Evolutionary conservation across 1,140 invertebrate species (phyloP).

Genomic region (Drosophila littoralis): DNA sequence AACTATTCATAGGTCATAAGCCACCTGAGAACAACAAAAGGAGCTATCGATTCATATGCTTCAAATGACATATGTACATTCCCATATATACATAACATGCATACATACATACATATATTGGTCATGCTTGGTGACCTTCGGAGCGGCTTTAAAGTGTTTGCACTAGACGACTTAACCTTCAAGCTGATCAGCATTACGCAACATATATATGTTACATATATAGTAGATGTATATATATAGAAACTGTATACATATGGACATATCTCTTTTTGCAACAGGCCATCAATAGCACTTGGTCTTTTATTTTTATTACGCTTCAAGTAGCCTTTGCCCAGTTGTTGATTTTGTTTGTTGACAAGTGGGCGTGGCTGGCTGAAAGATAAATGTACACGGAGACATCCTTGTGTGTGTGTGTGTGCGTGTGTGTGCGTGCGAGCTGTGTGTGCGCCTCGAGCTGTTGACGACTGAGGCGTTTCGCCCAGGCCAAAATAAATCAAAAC

Average conservation of each 20-base stretch:
- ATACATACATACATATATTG: slow-evolving; percentile 10
- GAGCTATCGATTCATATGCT: slow-evolving; percentile 35
- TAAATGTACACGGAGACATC: slow-evolving; percentile 8
- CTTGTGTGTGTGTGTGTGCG: not conserved
- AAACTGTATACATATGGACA: not conserved
- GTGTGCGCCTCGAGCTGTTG: slow-evolving; percentile 29
- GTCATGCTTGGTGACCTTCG: slow-evolving; percentile 46
- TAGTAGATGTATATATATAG: not conserved
- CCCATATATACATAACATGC: not conserved
- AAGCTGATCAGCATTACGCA: slow-evolving; percentile 47
- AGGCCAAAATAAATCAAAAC: slow-evolving; percentile 60
- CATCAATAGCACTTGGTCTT: slow-evolving; percentile 25
- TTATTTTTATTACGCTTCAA: slow-evolving; percentile 7
- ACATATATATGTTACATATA: slow-evolving; percentile 11
- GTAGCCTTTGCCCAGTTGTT: slow-evolving; percentile 2
- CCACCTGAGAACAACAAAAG: slow-evolving; percentile 35
- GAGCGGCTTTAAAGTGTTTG: slow-evolving; percentile 20
- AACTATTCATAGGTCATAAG: slow-evolving; percentile 31
- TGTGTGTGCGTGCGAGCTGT: not conserved
- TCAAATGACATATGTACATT: slow-evolving; percentile 16
- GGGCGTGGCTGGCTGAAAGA: slow-evolving; percentile 37
- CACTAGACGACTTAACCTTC: slow-evolving; percentile 67
- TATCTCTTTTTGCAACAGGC: slow-evolving; percentile 7
- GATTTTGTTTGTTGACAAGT: not conserved
- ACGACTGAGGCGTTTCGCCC: slow-evolving; percentile 40